Conservation (phyloP, 1,140 invertebrate genomes). For the Ridgeia piscesae region DNA sequence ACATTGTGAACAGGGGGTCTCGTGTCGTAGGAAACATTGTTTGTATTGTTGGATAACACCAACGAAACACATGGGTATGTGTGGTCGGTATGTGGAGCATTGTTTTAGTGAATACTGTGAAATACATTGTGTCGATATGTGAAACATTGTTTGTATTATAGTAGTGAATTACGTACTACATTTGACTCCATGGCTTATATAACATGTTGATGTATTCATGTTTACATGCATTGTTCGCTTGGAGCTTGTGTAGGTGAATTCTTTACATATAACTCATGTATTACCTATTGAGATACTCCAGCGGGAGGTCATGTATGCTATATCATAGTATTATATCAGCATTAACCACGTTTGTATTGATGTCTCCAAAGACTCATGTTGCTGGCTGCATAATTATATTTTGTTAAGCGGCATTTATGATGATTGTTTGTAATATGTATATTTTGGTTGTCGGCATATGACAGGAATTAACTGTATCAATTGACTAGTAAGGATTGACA, state of each 20-base stretch:
- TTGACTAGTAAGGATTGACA: not conserved
- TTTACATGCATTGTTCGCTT: not conserved
- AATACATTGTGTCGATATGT: not conserved
- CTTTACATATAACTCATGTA: not conserved
- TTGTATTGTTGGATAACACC: not conserved
- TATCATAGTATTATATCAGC: not conserved
- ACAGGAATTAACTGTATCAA: not conserved
- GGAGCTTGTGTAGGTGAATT: not conserved
- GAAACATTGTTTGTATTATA: not conserved
- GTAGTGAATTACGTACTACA: not conserved
- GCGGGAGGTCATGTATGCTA: not conserved
- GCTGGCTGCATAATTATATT: not conserved
- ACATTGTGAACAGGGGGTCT: not conserved
- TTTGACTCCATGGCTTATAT: not conserved
- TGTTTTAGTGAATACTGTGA: not conserved
- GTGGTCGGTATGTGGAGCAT: not conserved
- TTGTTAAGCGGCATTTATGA: not conserved
- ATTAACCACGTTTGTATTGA: not conserved
- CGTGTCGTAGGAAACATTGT: not conserved
- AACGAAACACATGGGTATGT: not conserved
- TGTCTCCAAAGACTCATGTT: not conserved
- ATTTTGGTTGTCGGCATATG: not conserved
- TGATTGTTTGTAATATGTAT: not conserved
- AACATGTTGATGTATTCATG: not conserved
- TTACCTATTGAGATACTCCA: not conserved